A percentile compares a stretch with the other conserved stretches of the same genome.
Evolutionary conservation across 2,797 vertebrate genomes (phyloP).

Genomic region (Catharus ustulatus): DNA sequence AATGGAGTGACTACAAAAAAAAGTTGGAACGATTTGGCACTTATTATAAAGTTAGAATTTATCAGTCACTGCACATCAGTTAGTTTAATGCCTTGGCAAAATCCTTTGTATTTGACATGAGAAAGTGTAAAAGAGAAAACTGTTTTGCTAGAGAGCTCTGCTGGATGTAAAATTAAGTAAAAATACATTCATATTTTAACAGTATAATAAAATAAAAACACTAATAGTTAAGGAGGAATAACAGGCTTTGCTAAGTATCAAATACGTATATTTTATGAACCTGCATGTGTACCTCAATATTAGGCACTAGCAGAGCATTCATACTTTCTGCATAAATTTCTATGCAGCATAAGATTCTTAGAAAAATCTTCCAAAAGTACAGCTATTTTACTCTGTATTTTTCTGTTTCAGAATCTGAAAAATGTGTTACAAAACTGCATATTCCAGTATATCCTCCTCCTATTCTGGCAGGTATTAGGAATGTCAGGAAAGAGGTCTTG

Average conservation of each 20-base stretch:
- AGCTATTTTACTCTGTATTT: neutral
- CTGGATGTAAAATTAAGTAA: neutral
- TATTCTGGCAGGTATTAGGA: neutral
- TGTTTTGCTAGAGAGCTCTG: neutral
- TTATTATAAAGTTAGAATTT: slow-evolving; percentile 47
- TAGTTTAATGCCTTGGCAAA: neutral
- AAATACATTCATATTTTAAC: neutral
- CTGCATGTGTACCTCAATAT: neutral
- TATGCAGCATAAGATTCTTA: neutral
- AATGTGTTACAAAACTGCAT: neutral
- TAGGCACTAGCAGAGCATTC: neutral
- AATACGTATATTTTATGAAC: neutral
- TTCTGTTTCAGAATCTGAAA: neutral
- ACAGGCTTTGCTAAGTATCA: neutral
- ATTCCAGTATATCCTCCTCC: neutral
- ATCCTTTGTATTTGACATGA: slow-evolving; percentile 34
- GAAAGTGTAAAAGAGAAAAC: slow-evolving; percentile 18
- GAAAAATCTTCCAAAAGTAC: neutral
- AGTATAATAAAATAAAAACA: neutral
- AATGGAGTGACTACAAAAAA: slow-evolving; percentile 56
- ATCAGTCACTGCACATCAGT: slow-evolving; percentile 48
- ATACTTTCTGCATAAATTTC: neutral
- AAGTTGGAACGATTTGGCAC: slow-evolving; percentile 25
- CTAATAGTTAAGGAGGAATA: neutral
- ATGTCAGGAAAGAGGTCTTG: neutral